These are phyloP conservation scores for Melospiza georgiana DNA, from an alignment of 2,113 vertebrate genomes.

Conservation along the genomic window DNA sequence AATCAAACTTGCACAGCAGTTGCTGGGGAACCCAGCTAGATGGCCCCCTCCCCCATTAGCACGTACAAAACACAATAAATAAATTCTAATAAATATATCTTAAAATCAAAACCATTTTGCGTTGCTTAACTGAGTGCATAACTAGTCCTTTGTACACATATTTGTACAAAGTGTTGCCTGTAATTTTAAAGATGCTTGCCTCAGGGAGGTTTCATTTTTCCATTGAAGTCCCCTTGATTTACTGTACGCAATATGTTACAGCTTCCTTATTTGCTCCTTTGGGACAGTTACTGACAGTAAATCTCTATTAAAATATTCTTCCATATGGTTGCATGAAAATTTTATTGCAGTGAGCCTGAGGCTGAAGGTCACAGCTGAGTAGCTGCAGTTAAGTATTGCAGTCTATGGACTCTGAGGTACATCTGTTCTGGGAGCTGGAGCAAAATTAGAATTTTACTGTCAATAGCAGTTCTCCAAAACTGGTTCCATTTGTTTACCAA, in stretches of 20 bases:
- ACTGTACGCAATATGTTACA: conserved; percentile 92
- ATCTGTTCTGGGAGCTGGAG: conserved; percentile 88
- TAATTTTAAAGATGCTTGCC: conserved; percentile 88
- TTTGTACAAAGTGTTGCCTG: conserved; percentile 88
- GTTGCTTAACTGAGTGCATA: conserved; percentile 78
- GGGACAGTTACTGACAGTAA: conserved; percentile 92
- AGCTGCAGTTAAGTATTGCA: conserved; percentile 88
- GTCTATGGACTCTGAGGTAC: conserved; percentile 85
- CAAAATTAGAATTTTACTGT: conserved; percentile 89
- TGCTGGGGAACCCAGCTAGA: not conserved
- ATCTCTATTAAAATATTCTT: conserved; percentile 98
- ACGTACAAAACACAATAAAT: conserved; percentile 71
- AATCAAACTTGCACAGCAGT: not conserved
- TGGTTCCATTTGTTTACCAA: conserved; percentile 79
- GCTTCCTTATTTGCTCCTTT: conserved; percentile 91
- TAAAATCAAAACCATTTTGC: conserved; percentile 76
- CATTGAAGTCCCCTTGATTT: conserved; percentile 89
- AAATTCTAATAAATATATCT: conserved; percentile 81
- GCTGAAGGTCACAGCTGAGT: conserved; percentile 92
- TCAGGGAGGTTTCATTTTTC: conserved; percentile 83
- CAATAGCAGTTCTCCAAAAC: conserved; percentile 82
- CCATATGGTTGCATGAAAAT: conserved; percentile 99
- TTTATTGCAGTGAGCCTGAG: conserved; percentile 92
- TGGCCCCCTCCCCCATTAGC: conserved; percentile 1
- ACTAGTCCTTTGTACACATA: conserved; percentile 87